A percentile compares a stretch with the other conserved stretches of the same genome.
Conservation (phyloP, 1,140 invertebrate genomes). For the Trinorchestia longiramus region DNA sequence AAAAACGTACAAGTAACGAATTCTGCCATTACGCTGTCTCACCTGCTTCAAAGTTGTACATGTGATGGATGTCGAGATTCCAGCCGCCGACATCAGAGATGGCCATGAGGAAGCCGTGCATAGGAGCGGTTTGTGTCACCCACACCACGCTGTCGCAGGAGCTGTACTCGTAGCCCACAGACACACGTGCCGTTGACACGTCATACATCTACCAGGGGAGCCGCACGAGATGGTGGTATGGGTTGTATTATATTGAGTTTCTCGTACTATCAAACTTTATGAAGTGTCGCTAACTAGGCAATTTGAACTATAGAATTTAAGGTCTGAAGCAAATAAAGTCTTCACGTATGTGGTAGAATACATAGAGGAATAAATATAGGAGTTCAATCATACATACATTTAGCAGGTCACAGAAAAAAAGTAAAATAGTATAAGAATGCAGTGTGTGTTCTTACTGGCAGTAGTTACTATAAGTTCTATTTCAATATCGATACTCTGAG, state of each 20-base stretch:
- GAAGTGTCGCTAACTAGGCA: neutral
- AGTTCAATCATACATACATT: neutral
- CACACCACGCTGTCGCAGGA: conserved; percentile 88
- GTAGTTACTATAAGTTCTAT: too few relatives aligned
- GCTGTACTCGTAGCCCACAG: conserved; percentile 93
- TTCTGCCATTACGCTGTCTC: neutral
- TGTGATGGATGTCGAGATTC: conserved; percentile 97
- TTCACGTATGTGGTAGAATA: neutral
- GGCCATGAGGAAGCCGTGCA: conserved; percentile 96
- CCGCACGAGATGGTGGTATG: neutral
- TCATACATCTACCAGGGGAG: conserved; percentile 78
- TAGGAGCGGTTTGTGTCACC: conserved; percentile 91
- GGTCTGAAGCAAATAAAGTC: neutral
- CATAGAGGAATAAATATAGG: neutral
- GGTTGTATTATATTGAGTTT: neutral
- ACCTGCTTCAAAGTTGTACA: conserved; percentile 94
- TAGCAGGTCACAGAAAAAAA: too few relatives aligned
- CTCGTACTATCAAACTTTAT: neutral
- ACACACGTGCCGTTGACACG: conserved; percentile 82
- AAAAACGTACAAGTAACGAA: neutral
- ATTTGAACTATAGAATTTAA: neutral
- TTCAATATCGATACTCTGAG: too few relatives aligned
- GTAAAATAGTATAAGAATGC: too few relatives aligned
- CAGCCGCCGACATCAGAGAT: conserved; percentile 97
- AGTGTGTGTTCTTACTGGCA: too few relatives aligned